Evolutionary conservation across 2,888 invertebrate species (phyloP), one percentile per base, ranked within the genome.

Genomic region (Acronicta psi): DNA sequence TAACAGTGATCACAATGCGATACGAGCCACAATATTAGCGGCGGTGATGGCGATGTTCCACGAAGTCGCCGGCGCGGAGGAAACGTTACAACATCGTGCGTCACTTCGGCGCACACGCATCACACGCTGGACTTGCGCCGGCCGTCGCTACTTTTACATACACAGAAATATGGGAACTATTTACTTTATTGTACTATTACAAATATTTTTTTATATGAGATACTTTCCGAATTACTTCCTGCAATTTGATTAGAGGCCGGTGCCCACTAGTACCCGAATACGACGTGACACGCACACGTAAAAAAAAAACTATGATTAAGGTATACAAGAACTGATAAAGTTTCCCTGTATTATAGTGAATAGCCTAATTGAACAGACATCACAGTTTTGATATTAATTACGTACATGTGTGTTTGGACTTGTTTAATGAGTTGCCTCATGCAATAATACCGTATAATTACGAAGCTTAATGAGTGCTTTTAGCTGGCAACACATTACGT

Each of bases 1-100:
- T 62, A 75, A 75, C 73, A 77, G 14, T 38, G 61, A 58, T 75
- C 66, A 77, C 73, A 75, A 77, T 77, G 73, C 69, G 56, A 44
- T 62, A 45, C 31, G 43, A 47, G 60, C 50, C 65, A 71, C 64
- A 72, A 77, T 72, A 75, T 75, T 66, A 57, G 73, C 57, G 57
- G 69, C 55, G 67, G 38, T 49, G 66, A 49, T 50, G 64, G 43
- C 59, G 50, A 34, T 37, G 57, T 75, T 75, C 75, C 47, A 14
- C 60, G 78, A 71, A 77, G 20, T 36, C 29, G 31, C 53, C 41
- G 18, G 23, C 42, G 46, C 51, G 45, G 54, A 63, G 75, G 58
- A 75, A 73, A 66, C 37, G 55, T 79, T 79, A 57, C 75, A 66
- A 69, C 68, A 73, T 53, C 52, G 61, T 59, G 73, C 68, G 71